These are phyloP conservation scores for Troglohyphantes excavatus DNA, from an alignment of 2,888 invertebrate species.

Conservation along the genomic window DNA sequence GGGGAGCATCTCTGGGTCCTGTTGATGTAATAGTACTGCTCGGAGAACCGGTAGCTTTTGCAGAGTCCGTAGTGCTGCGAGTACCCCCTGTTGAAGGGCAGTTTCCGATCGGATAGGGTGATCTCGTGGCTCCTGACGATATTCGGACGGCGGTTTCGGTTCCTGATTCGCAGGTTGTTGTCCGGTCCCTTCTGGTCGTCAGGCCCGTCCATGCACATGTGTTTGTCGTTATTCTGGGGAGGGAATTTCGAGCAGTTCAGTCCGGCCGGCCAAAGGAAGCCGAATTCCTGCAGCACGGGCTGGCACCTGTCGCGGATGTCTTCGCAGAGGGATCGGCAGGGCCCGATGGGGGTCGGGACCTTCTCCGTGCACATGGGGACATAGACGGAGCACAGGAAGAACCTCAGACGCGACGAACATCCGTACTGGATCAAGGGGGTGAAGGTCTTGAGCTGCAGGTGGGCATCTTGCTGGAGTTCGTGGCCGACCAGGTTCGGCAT, in stretches of 20 bases:
- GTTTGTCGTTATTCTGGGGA: slow-evolving; percentile 93
- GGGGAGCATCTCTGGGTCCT: slow-evolving; percentile 90
- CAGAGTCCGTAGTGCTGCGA: slow-evolving; percentile 65
- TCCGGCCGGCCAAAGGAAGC: slow-evolving; percentile 96
- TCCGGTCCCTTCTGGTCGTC: slow-evolving; percentile 80
- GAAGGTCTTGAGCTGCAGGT: slow-evolving; percentile 94
- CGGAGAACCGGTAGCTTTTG: slow-evolving; percentile 80
- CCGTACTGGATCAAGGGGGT: slow-evolving; percentile 94
- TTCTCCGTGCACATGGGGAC: slow-evolving; percentile 98
- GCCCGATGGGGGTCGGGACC: slow-evolving; percentile 93
- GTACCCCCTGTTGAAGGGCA: slow-evolving; percentile 3
- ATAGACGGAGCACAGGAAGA: slow-evolving; percentile 96
- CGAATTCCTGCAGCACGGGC: slow-evolving; percentile 94
- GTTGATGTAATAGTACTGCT: slow-evolving; percentile 89
- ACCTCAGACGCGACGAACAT: slow-evolving; percentile 90
- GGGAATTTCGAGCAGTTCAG: slow-evolving; percentile 95
- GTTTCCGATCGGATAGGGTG: slow-evolving; percentile 12
- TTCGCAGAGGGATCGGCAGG: slow-evolving; percentile 94
- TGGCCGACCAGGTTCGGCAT: slow-evolving; percentile 97
- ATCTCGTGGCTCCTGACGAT: not conserved
- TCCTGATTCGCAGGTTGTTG: not conserved
- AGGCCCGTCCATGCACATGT: slow-evolving; percentile 98
- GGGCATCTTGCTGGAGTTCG: slow-evolving; percentile 93
- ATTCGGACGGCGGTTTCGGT: slow-evolving; percentile 54
- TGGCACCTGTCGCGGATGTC: slow-evolving; percentile 92